Conservation (phyloP, 2,888 invertebrate genomes). For the Chydorus sphaericus region DNA sequence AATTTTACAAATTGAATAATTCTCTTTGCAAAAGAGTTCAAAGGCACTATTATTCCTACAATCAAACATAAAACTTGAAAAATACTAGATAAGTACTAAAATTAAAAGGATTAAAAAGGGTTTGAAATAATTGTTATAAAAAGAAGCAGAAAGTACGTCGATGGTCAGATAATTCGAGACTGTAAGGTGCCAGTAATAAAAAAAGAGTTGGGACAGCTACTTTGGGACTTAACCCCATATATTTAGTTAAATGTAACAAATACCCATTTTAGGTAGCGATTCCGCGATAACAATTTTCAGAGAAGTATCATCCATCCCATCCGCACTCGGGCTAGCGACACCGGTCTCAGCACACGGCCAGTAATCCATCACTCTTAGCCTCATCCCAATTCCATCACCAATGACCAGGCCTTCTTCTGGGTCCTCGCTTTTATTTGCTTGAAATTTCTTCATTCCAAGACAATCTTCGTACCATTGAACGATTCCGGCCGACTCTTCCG, state of each 20-base stretch:
- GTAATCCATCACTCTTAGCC: slow-evolving; percentile 32
- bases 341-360: slow-evolving; percentile 31
- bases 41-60: too few relatives aligned
- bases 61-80: too few relatives aligned
- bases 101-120: too few relatives aligned
- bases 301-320: slow-evolving; percentile 12
- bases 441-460: slow-evolving; percentile 32
- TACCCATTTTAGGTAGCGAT: slow-evolving; percentile 23
- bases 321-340: slow-evolving; percentile 17
- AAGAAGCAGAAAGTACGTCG: neutral
- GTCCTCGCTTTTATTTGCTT: slow-evolving; percentile 26
- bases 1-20: too few relatives aligned
- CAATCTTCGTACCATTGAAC: slow-evolving; percentile 31
- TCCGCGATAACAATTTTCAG: slow-evolving; percentile 32
- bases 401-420: slow-evolving; percentile 29
- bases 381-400: slow-evolving; percentile 28
- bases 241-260: neutral
- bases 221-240: too few relatives aligned
- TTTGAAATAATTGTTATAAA: too few relatives aligned
- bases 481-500: slow-evolving; percentile 26
- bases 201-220: too few relatives aligned
- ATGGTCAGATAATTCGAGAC: too few relatives aligned
- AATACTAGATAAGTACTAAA: too few relatives aligned
- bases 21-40: too few relatives aligned
- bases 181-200: too few relatives aligned